Evolutionary conservation across 2,113 vertebrate species (phyloP).

Genomic region (Trachemys scripta): DNA sequence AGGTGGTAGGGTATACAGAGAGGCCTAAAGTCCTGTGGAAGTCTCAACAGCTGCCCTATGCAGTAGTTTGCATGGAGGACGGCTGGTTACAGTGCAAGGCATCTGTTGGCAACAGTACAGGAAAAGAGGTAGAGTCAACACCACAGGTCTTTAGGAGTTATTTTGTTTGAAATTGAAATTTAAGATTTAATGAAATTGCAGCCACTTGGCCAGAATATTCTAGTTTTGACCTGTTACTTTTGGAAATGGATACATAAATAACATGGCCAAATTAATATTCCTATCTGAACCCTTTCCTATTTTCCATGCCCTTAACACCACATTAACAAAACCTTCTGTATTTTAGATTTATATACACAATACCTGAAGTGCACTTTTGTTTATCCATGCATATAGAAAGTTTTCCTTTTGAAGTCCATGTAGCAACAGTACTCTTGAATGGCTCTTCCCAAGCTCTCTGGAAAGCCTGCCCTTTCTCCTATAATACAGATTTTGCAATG

Average conservation of each 20-base stretch:
- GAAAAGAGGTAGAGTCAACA: background rate
- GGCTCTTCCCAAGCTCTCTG: background rate
- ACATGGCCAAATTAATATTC: background rate
- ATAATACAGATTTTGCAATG: background rate
- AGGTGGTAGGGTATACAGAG: background rate
- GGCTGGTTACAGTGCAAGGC: background rate
- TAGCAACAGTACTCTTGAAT: background rate
- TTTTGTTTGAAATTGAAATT: background rate
- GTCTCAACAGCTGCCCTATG: background rate
- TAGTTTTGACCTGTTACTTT: background rate
- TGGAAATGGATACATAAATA: background rate
- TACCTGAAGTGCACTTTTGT: background rate
- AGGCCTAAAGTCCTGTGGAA: background rate
- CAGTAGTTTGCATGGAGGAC: background rate
- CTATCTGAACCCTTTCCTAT: background rate
- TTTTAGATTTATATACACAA: background rate
- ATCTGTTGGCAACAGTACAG: background rate
- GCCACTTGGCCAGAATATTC: background rate
- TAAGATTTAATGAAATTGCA: background rate
- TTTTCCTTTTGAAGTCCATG: background rate
- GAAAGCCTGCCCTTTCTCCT: background rate
- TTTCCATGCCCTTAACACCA: background rate
- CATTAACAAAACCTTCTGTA: background rate
- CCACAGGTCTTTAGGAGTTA: background rate
- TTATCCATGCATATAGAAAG: background rate